Base-by-base conservation (phyloP, 2,888 invertebrate genomes). In the Hemaris fuciformis region DNA sequence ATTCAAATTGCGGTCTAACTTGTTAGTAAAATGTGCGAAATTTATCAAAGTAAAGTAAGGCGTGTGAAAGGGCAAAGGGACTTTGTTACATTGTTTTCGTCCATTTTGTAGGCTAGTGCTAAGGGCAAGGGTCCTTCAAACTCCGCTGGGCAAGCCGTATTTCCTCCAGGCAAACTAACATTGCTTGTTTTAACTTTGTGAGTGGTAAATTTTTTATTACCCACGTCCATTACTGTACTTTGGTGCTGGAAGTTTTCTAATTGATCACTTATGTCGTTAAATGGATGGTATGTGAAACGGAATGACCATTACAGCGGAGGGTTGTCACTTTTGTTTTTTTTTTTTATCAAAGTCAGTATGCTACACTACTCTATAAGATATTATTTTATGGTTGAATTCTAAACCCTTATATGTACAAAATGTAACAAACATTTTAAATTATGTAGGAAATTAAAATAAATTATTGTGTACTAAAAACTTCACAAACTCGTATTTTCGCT, bases 21-120 rank as follows among this genome's bases (percentile, higher is more conserved):
- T 31, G 53, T 53, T 53, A 20, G 53, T 18, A 13, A 53, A 53
- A 53, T 31, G 53, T 53, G 31, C 18, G 53, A 53, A 27, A 31
- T 31, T 31, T 18, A 31, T 31, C 53, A 53, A 31, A 53, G 31
- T 27, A 18, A 53, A 31, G 27, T 15, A 53, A 53, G 53, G 15
- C 53, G 18, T 31, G 31, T 53, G 53, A 53, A 53, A 53, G 53
- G 18, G 53, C 53, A 53, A 53, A 53, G 15, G 53, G 53, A 53
- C 53, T 15, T 53, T 53, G 31, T 53, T 27, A 27, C 18, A 53
- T 53, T 53, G 53, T 53, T 53, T 53, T 53, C 53, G 53, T 27
- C 18, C 53, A 27, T 31, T 53, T 53, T 31, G 31, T 53, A 27
- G 15, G 31, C 31, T 18, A 18, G 53, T 18, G 18, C 53, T 53